Conservation (phyloP, 2,888 invertebrate species). For the Conchocele bisecta region DNA sequence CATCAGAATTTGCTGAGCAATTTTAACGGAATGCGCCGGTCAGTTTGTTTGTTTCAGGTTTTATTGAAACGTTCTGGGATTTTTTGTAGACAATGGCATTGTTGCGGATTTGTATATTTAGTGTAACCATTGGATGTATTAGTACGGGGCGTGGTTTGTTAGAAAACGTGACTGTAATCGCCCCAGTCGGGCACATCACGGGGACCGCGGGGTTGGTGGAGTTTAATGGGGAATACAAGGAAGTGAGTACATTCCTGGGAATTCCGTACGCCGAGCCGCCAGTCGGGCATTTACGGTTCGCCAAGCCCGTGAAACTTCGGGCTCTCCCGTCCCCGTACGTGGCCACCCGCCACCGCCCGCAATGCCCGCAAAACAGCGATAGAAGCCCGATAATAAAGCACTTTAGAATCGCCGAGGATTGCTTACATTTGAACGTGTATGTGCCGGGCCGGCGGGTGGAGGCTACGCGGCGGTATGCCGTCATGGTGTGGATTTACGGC, state of each 20-base stretch:
- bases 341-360: constrained; percentile 43
- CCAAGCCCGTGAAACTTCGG: constrained; percentile 16
- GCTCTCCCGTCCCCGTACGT: constrained; percentile 2
- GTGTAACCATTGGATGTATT: no score
- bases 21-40: no score
- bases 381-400: constrained; percentile 10
- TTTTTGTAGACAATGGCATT: no score
- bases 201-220: constrained; percentile 18
- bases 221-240: constrained; percentile 13
- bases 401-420: constrained; percentile 91
- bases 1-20: no score
- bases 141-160: no score
- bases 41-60: no score
- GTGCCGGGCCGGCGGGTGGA: constrained; percentile 87
- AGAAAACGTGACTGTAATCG: no score
- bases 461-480: constrained; percentile 86
- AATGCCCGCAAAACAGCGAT: constrained; percentile 38
- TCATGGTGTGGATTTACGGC: constrained; percentile 96
- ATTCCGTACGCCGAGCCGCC: constrained; percentile 52
- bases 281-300: constrained; percentile 22
- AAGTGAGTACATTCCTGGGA: constrained; percentile 31
- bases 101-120: no score
- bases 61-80: no score
- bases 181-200: constrained; percentile 22
- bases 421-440: constrained; percentile 97